Evolutionary conservation across 92 coral and sea anemone species (phyloP).

Genomic region (Meandrina meandrites): DNA sequence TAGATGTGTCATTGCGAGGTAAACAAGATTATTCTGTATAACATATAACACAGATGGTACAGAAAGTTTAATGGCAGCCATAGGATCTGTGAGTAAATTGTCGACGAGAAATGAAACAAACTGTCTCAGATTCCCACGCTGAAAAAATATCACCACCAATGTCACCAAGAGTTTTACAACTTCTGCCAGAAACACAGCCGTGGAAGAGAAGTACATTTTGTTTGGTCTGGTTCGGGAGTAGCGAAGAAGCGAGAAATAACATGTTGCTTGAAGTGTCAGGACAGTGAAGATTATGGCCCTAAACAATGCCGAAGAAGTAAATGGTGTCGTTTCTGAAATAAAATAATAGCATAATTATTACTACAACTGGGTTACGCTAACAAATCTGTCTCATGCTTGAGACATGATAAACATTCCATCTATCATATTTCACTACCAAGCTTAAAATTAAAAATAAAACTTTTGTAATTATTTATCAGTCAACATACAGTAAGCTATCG

Average conservation of each 20-base stretch:
- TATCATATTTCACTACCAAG: too few relatives aligned
- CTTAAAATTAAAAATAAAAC: too few relatives aligned
- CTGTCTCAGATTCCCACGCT: constrained; percentile 46
- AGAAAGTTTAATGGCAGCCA: constrained; percentile 56
- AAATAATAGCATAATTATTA: neutral
- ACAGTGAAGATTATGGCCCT: constrained; percentile 45
- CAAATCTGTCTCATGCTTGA: too few relatives aligned
- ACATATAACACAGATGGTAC: constrained; percentile 78
- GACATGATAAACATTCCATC: too few relatives aligned
- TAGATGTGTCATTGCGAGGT: constrained; percentile 81
- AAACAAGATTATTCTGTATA: constrained; percentile 77
- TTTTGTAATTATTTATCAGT: too few relatives aligned
- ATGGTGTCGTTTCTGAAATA: constrained; percentile 50
- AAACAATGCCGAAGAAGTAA: constrained; percentile 41
- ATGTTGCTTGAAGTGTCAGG: constrained; percentile 77
- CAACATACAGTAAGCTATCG: too few relatives aligned
- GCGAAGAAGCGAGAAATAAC: constrained; percentile 72
- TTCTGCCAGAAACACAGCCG: constrained; percentile 78
- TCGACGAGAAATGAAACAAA: constrained; percentile 53
- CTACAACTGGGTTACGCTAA: neutral
- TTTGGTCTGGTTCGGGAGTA: constrained; percentile 72
- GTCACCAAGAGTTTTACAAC: constrained; percentile 58
- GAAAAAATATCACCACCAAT: constrained; percentile 51
- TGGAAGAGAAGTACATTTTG: constrained; percentile 73
- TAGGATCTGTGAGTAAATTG: constrained; percentile 50